Percentiles rank a stretch among this genome's conserved stretches.
These are phyloP conservation scores for Microplitis demolitor DNA, from an alignment of 1,140 invertebrate genomes.

Conservation along the genomic window DNA sequence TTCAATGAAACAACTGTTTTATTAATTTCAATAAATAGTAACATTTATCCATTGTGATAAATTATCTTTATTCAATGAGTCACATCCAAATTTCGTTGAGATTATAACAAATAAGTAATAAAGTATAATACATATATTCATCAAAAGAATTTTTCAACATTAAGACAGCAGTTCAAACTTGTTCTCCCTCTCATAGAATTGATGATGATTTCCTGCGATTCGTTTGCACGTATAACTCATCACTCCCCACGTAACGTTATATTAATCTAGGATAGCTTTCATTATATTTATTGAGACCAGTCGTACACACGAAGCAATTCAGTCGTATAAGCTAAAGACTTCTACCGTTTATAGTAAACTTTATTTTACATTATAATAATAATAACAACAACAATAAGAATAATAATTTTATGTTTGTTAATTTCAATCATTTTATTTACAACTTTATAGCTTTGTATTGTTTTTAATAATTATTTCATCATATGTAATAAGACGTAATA, in stretches of 20 bases:
- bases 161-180: background rate
- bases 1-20: too few relatives aligned
- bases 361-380: background rate
- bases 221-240: background rate
- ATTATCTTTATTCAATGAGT: too few relatives aligned
- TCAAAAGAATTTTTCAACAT: background rate
- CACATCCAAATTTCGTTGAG: too few relatives aligned
- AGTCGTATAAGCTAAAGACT: slow-evolving; percentile 37
- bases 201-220: slow-evolving; percentile 12
- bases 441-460: too few relatives aligned
- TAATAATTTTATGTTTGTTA: background rate
- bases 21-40: too few relatives aligned
- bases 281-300: slow-evolving; percentile 35
- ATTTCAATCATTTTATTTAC: too few relatives aligned
- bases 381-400: too few relatives aligned
- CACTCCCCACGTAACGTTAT: background rate
- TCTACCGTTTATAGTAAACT: slow-evolving; percentile 15
- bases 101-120: background rate
- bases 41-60: too few relatives aligned
- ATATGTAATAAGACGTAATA: too few relatives aligned
- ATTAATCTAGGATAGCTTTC: background rate
- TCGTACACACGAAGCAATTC: slow-evolving; percentile 28
- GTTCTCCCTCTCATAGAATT: background rate
- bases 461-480: too few relatives aligned
- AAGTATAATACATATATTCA: background rate